Conservation (phyloP, 2,888 invertebrate genomes). For the Keiferia lycopersicella region DNA sequence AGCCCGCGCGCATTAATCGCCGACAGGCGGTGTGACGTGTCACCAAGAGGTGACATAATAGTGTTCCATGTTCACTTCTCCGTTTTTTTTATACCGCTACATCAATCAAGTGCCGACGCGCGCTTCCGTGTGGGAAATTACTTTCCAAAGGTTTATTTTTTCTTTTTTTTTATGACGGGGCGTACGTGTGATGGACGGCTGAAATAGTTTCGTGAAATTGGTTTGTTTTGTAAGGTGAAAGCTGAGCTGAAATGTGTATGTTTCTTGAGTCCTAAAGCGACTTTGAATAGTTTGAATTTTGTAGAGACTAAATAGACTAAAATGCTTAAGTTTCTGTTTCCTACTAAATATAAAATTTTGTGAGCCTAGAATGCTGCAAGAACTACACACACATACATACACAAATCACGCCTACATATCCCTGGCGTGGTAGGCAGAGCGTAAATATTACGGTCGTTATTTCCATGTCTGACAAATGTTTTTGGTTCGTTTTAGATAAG, state of each 20-base stretch:
- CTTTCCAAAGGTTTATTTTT: slow-evolving; percentile 42
- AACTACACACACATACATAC: too few species aligned
- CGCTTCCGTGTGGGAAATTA: slow-evolving; percentile 68
- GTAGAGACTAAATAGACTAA: too few species aligned
- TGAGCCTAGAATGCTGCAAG: too few species aligned
- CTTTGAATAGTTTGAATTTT: too few species aligned
- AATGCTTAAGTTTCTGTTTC: too few species aligned
- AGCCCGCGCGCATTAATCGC: slow-evolving; percentile 66
- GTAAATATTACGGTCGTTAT: too few species aligned
- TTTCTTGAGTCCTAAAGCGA: too few species aligned
- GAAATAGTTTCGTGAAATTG: slow-evolving; percentile 12
- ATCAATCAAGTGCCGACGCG: slow-evolving; percentile 70
- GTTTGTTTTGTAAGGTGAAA: neutral
- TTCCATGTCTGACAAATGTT: too few species aligned
- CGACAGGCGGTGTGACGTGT: slow-evolving; percentile 37
- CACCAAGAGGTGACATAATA: slow-evolving; percentile 70
- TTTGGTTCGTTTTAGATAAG: too few species aligned
- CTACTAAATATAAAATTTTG: too few species aligned
- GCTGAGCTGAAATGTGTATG: neutral
- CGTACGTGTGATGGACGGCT: slow-evolving; percentile 12
- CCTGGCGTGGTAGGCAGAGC: too few species aligned
- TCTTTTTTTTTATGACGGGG: slow-evolving; percentile 26
- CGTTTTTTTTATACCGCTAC: slow-evolving; percentile 64
- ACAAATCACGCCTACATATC: too few species aligned
- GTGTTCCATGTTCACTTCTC: slow-evolving; percentile 53